Evolutionary conservation across 2,113 vertebrate genomes (phyloP), one percentile per base, ranked within the genome.

Genomic region (Solea senegalensis): DNA sequence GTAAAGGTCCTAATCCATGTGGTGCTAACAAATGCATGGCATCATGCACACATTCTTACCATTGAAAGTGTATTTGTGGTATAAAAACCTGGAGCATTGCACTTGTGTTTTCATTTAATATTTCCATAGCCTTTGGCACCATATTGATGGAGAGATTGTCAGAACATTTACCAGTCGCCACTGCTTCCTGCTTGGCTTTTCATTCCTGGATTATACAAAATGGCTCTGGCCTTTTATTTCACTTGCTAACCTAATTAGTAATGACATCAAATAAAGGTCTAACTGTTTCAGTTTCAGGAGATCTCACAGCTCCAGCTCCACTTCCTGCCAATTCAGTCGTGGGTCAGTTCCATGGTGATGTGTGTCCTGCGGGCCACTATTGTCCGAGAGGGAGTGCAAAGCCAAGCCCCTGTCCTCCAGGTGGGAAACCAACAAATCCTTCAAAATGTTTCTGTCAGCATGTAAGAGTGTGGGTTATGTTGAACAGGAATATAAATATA

Each of bases 311-410:
- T 62, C 15, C 65, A 61, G 63, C 59, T 51, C 58, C 66, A 63
- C 48, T 48, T 74, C 65, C 69, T 40, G 74, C 40, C 14, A 16
- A 76, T 69, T 64, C 76, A 62, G 39, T 65, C 68, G 55, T 6
- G 12, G 69, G 62, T 59, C 78, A 77, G 44, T 69, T 85, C 49
- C 84, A 88, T 0, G 95, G 94, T 65, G 93, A 90, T 55, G 65
- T 92, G 0, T 98, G 96, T 76, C 94, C 90, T 0, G 14, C 16
- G 0, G 88, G 91, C 4, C 93, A 96, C 76, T 93, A 93, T 76
- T 97, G 95, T 86, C 92, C 93, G 16, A 69, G 45, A 49, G 96
- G 93, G 66, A 94, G 91, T 72, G 13, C 78, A 0, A 87, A 81
- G 4, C 90, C 95, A 0, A 59, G 3, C 0, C 91, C 85, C 0